Conservation (phyloP, 2,888 invertebrate species). For the Tenthredo mesomela region DNA sequence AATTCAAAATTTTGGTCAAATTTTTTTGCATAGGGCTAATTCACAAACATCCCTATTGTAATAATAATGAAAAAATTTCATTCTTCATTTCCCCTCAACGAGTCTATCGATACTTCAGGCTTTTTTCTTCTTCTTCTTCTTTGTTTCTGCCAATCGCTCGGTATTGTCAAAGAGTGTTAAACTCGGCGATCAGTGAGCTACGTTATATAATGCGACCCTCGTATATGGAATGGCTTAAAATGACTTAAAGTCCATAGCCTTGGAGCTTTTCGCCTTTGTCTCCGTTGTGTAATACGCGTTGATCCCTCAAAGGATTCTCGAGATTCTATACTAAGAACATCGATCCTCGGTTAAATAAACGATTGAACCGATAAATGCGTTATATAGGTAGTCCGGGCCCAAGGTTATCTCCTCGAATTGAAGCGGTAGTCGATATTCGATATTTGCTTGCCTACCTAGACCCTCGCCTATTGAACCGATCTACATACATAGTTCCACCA, state of each 20-base stretch:
- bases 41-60: too few relatives aligned
- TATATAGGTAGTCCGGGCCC: neutral
- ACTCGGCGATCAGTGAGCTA: neutral
- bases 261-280: slow-evolving; percentile 16
- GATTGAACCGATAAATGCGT: slow-evolving; percentile 9
- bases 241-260: slow-evolving; percentile 1
- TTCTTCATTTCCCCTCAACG: too few relatives aligned
- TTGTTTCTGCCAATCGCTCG: neutral
- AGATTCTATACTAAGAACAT: slow-evolving; percentile 8
- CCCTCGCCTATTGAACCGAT: neutral
- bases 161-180: neutral
- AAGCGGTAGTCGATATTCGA: slow-evolving; percentile 25
- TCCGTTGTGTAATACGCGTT: neutral
- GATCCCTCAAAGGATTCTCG: slow-evolving; percentile 48
- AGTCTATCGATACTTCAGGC: neutral
- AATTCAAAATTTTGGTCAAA: too few relatives aligned
- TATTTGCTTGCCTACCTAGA: neutral
- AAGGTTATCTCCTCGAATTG: slow-evolving; percentile 28
- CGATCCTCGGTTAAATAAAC: slow-evolving; percentile 7
- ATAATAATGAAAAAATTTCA: too few relatives aligned
- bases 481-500: neutral
- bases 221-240: slow-evolving; percentile 9
- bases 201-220: slow-evolving; percentile 14
- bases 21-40: too few relatives aligned
- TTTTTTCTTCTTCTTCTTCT: neutral